Base-by-base conservation (phyloP, 2,888 invertebrate genomes). In the Chymomyza procnemis region DNA sequence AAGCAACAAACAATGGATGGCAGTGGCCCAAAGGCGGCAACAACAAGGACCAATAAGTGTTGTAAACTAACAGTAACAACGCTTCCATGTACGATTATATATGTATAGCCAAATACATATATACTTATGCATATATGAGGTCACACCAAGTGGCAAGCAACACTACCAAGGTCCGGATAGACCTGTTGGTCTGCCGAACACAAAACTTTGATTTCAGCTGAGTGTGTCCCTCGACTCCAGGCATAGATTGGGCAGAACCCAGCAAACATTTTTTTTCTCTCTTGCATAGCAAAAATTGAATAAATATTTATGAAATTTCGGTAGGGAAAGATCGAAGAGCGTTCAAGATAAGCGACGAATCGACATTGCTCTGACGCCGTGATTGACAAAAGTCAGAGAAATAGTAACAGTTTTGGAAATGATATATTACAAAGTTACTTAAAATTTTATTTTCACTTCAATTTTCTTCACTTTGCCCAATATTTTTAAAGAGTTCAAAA, bases 201-300 rank as follows among this genome's bases (percentile, higher is more conserved):
- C 69, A 74, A 82, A 78, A 78, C 78, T 82, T 76, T 80, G 74
- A 80, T 79, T 79, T 75, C 64, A 59, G 65, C 56, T 66, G 34
- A 12, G 12, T 14, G 12, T 14, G 2, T 41, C 34, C 34, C 34
- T 41, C 34, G 34, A 41, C 2, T 5, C 34, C 12, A 1, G 12
- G 12, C 12, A 41, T 12, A 41, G 9, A 41, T 41, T 41, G 34
- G 12, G 12, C 3, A 2, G 3, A 12, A 41, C 34, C 34, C 34
- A 41, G 34, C 34, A 41, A 41, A 41, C 34, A 41, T 41, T 41
- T 41, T 9, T 12, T 2, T 4, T 4, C 26, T 26, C 0, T 6
- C 26, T n/a, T n/a, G 30, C 30, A 30, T 30, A 30, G 30, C 30
- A 30, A 30, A 30, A 30, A 30, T n/a, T n/a, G n/a, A n/a, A n/a